Percentiles rank a stretch among this genome's conserved stretches.
Conservation (phyloP, 2,888 invertebrate species). For the Lucinisca nassula region DNA sequence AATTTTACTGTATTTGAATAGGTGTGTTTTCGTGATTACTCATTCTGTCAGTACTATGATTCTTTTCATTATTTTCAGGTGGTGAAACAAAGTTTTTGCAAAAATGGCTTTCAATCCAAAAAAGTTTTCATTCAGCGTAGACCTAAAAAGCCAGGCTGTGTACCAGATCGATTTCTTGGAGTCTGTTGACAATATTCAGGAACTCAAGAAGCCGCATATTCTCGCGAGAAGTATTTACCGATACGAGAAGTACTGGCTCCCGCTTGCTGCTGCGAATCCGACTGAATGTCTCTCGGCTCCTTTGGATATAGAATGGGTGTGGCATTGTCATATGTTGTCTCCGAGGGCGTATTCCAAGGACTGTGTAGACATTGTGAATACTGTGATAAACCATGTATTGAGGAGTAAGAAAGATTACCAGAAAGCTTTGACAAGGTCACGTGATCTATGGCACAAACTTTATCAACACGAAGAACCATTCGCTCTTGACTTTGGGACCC, state of each 20-base stretch:
- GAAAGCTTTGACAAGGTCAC: constrained; percentile 69
- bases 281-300: constrained; percentile 87
- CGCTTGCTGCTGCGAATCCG: constrained; percentile 85
- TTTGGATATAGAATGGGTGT: constrained; percentile 89
- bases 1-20: no score
- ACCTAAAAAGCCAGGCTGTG: constrained; percentile 40
- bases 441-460: constrained; percentile 75
- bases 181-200: constrained; percentile 71
- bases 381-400: constrained; percentile 87
- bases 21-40: no score
- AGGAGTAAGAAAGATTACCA: constrained; percentile 73
- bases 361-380: constrained; percentile 76
- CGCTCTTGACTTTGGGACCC: constrained; percentile 54
- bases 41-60: no score
- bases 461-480: constrained; percentile 79
- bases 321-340: constrained; percentile 88
- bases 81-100: background rate
- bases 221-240: constrained; percentile 86
- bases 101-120: background rate
- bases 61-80: no score
- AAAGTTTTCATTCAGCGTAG: constrained; percentile 24
- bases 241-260: constrained; percentile 88
- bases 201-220: constrained; percentile 78
- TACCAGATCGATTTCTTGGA: constrained; percentile 79
- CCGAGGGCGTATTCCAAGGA: constrained; percentile 83